These are phyloP conservation scores for Mustela nigripes DNA, from an alignment of 2,113 vertebrate genomes.

Conservation along the genomic window DNA sequence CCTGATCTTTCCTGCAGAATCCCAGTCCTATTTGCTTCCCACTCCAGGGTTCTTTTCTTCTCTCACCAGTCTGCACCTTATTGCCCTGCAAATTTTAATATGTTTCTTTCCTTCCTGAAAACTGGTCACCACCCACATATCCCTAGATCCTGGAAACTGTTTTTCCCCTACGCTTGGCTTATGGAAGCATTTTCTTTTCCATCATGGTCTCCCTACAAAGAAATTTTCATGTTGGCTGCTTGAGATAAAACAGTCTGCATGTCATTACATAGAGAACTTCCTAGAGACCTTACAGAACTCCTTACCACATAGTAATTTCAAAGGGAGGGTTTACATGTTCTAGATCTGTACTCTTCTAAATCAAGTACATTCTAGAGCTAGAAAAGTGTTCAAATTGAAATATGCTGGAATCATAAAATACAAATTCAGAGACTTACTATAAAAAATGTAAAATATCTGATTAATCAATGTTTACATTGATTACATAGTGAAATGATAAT, in stretches of 20 bases:
- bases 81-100: not conserved
- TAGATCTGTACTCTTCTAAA: not conserved
- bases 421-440: not conserved
- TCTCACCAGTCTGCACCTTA: not conserved
- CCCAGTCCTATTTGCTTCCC: not conserved
- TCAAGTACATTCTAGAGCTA: not conserved
- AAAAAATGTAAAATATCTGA: slow-evolving; percentile 8
- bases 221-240: not conserved
- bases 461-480: not conserved
- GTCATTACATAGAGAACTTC: not conserved
- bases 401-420: not conserved
- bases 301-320: not conserved
- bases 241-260: slow-evolving; percentile 31
- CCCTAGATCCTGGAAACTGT: not conserved
- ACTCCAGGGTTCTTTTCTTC: not conserved
- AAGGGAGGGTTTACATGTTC: not conserved
- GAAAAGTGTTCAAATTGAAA: slow-evolving; percentile 37
- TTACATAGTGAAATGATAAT: not conserved
- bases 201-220: not conserved
- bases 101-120: not conserved
- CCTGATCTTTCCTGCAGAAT: not conserved
- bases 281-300: not conserved
- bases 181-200: not conserved
- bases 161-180: not conserved
- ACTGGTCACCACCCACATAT: not conserved